Evolutionary conservation across 2,888 invertebrate genomes (phyloP).

Genomic region (Plagiodera versicolora): DNA sequence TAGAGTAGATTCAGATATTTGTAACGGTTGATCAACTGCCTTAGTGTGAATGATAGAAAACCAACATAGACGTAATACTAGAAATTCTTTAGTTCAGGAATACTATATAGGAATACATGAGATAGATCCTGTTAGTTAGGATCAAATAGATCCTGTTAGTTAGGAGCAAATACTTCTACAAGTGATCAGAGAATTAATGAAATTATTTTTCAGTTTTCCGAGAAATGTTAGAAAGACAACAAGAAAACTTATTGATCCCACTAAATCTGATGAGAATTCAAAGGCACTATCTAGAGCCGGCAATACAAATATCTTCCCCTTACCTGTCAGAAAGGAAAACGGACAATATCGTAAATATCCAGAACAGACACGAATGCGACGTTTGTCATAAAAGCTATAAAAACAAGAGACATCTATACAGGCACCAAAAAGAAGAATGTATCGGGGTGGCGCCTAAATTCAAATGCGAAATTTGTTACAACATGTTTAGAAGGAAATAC

Average conservation of each 20-base stretch:
- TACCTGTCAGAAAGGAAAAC: conserved; percentile 20
- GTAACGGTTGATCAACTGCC: no score
- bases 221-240: conserved; percentile 18
- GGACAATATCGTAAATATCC: conserved; percentile 25
- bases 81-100: no score
- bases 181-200: not conserved
- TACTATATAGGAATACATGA: no score
- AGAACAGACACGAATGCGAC: conserved; percentile 50
- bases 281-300: conserved; percentile 27
- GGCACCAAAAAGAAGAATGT: conserved; percentile 63
- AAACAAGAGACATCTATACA: conserved; percentile 61
- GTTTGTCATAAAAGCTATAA: conserved; percentile 62
- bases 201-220: conserved; percentile 3
- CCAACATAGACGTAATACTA: no score
- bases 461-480: conserved; percentile 59
- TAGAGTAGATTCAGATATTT: no score
- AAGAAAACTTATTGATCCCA: conserved; percentile 31
- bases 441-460: conserved; percentile 60
- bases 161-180: no score
- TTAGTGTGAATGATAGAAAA: no score
- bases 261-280: conserved; percentile 29
- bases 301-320: not conserved
- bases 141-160: no score
- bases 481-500: conserved; percentile 54
- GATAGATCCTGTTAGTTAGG: no score